These are phyloP conservation scores for Trissonchulus sp. DNA, from an alignment of 2,888 invertebrate genomes.

Conservation along the genomic window DNA sequence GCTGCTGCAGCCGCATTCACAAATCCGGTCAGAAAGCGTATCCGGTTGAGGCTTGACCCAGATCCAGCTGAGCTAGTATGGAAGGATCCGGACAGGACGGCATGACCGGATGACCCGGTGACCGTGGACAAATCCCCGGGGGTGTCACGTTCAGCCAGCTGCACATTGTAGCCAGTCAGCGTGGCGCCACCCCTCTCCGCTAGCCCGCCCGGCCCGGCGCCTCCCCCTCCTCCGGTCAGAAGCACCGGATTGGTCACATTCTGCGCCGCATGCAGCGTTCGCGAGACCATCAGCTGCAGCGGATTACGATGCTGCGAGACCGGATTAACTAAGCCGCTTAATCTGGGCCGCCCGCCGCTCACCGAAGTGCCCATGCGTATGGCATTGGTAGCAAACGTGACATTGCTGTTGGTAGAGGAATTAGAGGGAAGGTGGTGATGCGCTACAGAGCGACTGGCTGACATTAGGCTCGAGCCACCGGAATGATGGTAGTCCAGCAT, in stretches of 20 bases:
- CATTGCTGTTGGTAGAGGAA: not conserved
- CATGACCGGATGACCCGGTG: not conserved
- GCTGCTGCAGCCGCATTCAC: not conserved
- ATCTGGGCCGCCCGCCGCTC: not conserved
- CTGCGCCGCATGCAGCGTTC: conserved; percentile 22
- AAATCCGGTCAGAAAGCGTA: conserved; percentile 14
- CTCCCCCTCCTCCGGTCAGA: conserved; percentile 5
- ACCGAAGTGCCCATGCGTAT: not conserved
- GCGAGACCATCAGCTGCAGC: conserved; percentile 26
- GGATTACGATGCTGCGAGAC: not conserved
- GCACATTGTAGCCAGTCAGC: too few species aligned
- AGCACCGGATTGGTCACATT: not conserved
- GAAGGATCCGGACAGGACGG: not conserved
- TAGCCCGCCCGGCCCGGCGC: not conserved
- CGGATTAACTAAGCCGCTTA: not conserved
- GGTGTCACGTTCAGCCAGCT: not conserved
- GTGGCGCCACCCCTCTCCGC: too few species aligned
- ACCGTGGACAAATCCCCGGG: not conserved
- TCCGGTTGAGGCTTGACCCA: conserved; percentile 12
- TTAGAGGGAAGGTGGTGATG: too few species aligned
- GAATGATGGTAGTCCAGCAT: too few species aligned
- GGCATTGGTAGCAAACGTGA: not conserved
- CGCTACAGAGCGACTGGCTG: too few species aligned
- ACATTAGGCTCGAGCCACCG: not conserved
- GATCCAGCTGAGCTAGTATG: not conserved